phyloP scores from a whole-genome alignment of 2,797 vertebrate species.

The Betta splendens region DNA sequence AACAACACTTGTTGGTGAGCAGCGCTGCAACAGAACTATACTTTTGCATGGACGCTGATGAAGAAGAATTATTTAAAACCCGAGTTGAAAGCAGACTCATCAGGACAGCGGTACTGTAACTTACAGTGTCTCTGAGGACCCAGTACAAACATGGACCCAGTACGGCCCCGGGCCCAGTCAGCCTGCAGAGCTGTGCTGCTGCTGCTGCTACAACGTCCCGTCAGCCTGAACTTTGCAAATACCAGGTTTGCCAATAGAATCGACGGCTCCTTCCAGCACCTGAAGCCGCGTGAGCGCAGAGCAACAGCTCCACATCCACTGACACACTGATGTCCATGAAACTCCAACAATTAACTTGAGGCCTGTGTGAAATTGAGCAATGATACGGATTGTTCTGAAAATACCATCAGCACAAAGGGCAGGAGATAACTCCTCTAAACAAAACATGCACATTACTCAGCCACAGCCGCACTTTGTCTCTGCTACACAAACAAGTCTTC shows the following conservation, averaged over 20 bases:
- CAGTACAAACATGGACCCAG: too few relatives aligned
- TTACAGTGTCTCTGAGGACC: too few relatives aligned
- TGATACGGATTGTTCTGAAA: conserved; percentile 31
- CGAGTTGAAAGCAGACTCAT: too few relatives aligned
- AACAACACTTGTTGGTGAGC: too few relatives aligned
- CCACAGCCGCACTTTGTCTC: conserved; percentile 29
- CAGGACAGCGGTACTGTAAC: too few relatives aligned
- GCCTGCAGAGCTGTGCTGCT: too few relatives aligned
- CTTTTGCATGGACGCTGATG: too few relatives aligned
- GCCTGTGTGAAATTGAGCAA: conserved; percentile 44
- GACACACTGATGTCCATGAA: conserved; percentile 32
- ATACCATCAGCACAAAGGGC: conserved; percentile 17
- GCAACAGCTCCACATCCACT: not conserved
- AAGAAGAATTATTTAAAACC: too few relatives aligned
- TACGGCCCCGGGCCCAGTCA: too few relatives aligned
- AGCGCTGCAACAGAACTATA: too few relatives aligned
- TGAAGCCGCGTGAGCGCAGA: not conserved
- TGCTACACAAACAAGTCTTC: conserved; percentile 26
- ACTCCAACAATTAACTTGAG: conserved; percentile 39
- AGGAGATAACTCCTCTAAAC: conserved; percentile 22
- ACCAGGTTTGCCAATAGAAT: conserved; percentile 59
- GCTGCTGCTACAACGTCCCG: conserved; percentile 17
- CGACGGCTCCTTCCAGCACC: conserved; percentile 21
- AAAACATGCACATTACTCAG: conserved; percentile 33
- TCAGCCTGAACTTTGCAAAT: conserved; percentile 59